Evolutionary conservation across 2,797 vertebrate genomes (phyloP), one percentile per base, ranked within the genome.

Genomic region (Cetoscarus ocellatus): DNA sequence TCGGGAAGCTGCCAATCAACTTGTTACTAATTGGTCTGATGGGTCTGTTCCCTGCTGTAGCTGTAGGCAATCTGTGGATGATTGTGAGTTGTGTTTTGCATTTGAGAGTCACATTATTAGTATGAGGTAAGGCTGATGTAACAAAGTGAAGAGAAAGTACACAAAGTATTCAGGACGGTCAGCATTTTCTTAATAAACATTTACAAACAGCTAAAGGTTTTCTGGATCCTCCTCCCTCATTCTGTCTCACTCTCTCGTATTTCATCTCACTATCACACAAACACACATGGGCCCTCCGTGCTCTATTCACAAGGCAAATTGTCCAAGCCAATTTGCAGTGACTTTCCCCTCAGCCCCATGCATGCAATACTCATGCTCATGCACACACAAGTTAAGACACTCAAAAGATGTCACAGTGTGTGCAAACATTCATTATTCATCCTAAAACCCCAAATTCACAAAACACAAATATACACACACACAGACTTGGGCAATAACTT

Each of bases 391-490:
- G 67, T 75, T 48, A 76, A 77, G 68, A 48, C 57, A 27, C 79
- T 79, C 51, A 69, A 67, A 83, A 73, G 59, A 77, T 85, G 77
- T 80, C 65, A 58, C 69, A 43, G 39, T 58, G 47, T 79, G 70
- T 73, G 47, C 70, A 86, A 83, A 82, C 79, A 73, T 79, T 75
- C 68, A 87, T 87, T 84, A 84, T 85, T 88, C 72, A 87, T 83
- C 75, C 51, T n/a, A 52, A 78, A 76, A 70, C 18, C 35, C 17
- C 62, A 39, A 44, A 77, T 36, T 71, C 18, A 83, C 65, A 69
- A 19, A 3, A 18, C 51, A 34, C 14, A 38, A 8, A 38, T 1
- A 3, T 38, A 50, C 60, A 56, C 45, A 3, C 35, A n/a, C 8
- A n/a, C n/a, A n/a, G n/a, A n/a, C n/a, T n/a, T n/a, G n/a, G n/a